Percentiles rank a stretch among this genome's conserved stretches.
Conservation (phyloP, 1,140 invertebrate species). For the Telenomus remus region DNA sequence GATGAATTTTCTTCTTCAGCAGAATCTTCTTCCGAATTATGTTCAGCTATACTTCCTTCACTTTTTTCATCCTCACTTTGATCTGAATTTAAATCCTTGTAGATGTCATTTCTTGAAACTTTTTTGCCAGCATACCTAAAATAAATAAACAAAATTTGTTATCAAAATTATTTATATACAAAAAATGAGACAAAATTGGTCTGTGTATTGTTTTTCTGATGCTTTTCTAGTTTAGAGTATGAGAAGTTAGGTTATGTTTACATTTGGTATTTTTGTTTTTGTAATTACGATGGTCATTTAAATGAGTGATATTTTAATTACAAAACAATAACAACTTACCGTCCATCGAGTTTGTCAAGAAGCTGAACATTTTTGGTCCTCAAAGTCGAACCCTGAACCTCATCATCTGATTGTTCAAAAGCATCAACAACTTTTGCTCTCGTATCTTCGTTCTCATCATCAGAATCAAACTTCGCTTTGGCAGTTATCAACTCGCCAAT, state of each 20-base stretch:
- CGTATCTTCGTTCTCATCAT: constrained; percentile 77
- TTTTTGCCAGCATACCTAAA: constrained; percentile 83
- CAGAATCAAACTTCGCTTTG: constrained; percentile 38
- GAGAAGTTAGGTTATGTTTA: too few species aligned
- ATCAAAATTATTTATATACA: constrained; percentile 15
- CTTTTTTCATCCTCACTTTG: constrained; percentile 2
- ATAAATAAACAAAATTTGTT: constrained; percentile 12
- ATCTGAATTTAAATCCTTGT: constrained; percentile 27
- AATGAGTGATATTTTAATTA: too few species aligned
- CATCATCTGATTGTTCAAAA: constrained; percentile 62
- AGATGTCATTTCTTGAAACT: constrained; percentile 76
- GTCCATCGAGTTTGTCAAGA: constrained; percentile 80
- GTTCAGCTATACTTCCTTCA: neutral
- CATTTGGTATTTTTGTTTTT: neutral
- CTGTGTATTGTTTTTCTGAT: too few species aligned
- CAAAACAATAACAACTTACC: constrained; percentile 53
- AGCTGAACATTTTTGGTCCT: constrained; percentile 80
- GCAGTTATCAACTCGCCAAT: constrained; percentile 17
- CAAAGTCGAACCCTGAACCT: constrained; percentile 76
- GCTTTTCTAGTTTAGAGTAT: too few species aligned
- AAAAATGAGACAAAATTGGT: too few species aligned
- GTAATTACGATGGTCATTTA: too few species aligned
- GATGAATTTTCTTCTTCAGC: constrained; percentile 5
- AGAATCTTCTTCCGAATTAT: constrained; percentile 43
- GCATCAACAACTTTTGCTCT: constrained; percentile 65